Conservation (phyloP, 2,113 vertebrate genomes). For the Mesembrinibis cayennensis region DNA sequence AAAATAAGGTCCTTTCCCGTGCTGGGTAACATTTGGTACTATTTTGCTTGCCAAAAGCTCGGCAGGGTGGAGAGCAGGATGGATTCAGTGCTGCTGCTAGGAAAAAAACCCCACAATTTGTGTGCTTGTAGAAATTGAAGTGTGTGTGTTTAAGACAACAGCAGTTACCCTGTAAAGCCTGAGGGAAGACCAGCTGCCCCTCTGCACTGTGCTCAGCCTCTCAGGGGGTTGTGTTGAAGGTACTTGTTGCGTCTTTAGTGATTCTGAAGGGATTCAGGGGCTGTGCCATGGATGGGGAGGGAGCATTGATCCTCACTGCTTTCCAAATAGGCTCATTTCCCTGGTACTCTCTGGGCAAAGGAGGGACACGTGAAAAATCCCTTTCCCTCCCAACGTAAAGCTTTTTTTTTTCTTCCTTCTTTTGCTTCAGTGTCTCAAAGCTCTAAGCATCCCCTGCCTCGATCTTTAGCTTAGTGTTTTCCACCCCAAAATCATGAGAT, state of each 20-base stretch:
- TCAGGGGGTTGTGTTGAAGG: not conserved
- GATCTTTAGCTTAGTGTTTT: not conserved
- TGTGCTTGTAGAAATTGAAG: not conserved
- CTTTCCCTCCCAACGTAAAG: not conserved
- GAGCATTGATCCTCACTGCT: not conserved
- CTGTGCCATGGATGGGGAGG: not conserved
- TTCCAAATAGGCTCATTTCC: not conserved
- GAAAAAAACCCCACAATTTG: not conserved
- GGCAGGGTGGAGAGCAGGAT: not conserved
- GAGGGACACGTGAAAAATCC: not conserved
- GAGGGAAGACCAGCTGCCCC: not conserved
- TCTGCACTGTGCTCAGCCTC: not conserved
- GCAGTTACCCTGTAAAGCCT: not conserved
- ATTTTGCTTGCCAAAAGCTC: not conserved
- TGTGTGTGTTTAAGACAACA: not conserved
- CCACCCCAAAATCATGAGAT: not conserved
- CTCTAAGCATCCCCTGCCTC: not conserved
- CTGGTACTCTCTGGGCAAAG: not conserved
- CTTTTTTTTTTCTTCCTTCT: not conserved
- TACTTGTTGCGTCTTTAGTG: not conserved
- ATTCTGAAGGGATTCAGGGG: not conserved
- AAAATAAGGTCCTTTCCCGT: not conserved
- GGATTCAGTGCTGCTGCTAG: not conserved
- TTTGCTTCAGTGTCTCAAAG: not conserved
- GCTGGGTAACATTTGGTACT: not conserved